Conservation (phyloP, 1,140 invertebrate species). For the Drosophila nasuta region DNA sequence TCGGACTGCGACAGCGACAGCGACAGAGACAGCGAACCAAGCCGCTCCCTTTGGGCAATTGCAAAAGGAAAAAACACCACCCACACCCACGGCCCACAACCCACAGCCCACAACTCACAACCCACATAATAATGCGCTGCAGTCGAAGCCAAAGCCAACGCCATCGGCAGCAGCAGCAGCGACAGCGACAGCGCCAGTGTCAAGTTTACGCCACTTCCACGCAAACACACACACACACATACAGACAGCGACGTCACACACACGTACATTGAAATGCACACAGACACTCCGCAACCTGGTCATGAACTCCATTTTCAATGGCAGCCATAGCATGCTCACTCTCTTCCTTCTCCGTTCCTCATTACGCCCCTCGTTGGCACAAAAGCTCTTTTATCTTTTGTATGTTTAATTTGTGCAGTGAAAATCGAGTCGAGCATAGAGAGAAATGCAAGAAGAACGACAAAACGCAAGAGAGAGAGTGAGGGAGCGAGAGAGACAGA, state of each 20-base stretch:
- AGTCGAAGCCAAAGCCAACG: constrained; percentile 3
- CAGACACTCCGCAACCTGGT: constrained; percentile 41
- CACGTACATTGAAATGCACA: constrained; percentile 12
- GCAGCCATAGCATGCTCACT: constrained; percentile 63
- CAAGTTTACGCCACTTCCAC: constrained; percentile 74
- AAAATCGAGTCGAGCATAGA: constrained; percentile 36
- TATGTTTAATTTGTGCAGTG: constrained; percentile 70
- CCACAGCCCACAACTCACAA: constrained; percentile 20
- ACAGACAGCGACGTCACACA: constrained; percentile 2
- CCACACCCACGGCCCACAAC: constrained; percentile 25
- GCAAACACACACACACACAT: constrained; percentile 11
- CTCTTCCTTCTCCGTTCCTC: not conserved
- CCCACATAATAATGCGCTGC: constrained; percentile 26
- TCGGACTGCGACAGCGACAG: not conserved
- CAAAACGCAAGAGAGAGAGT: not conserved
- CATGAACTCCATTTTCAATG: constrained; percentile 83
- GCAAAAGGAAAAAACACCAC: constrained; percentile 13
- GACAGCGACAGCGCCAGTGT: constrained; percentile 68
- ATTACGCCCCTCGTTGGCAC: constrained; percentile 28
- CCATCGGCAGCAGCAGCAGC: constrained; percentile 47
- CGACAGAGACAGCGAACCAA: not conserved
- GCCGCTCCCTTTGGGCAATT: constrained; percentile 36
- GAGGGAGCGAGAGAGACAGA: not conserved
- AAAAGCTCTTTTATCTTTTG: constrained; percentile 79
- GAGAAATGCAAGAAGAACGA: constrained; percentile 18